Evolutionary conservation across 2,888 invertebrate species (phyloP), one percentile per base, ranked within the genome.

Genomic region (Drosophila ustulata): DNA sequence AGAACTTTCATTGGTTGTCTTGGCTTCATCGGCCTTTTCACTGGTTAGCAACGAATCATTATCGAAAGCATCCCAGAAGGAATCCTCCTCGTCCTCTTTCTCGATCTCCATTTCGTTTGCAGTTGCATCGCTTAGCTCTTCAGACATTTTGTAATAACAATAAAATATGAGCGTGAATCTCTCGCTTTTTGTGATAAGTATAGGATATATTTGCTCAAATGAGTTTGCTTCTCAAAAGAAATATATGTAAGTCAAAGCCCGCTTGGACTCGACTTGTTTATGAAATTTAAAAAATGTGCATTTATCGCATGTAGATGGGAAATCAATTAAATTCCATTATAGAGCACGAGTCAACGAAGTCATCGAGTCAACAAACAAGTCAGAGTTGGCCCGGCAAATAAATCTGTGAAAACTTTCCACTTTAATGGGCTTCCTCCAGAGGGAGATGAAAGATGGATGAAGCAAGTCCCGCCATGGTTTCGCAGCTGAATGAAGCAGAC

Each of bases 331-430:
- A 47, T 23, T 43, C 39, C 11, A 47, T 56, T 64, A 46, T 57
- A 23, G 37, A 46, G 25, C 53, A 47, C 26, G 28, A 59, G 26
- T 23, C 57, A 52, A 62, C 11, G 25, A n/a, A 55, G 28, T 55
- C 55, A 9, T 41, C 34, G 45, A 56, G 30, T 43, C 37, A 25
- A 13, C 37, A 26, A 13, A 18, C 18, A 18, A 28, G 37, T 25
- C 23, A 11, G 23, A 57, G 37, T 57, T 57, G 4, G 26, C 37
- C 45, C 25, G 56, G 66, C 74, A 82, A 82, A 88, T 85, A 88
- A 88, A 79, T 82, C 71, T 71, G 47, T 41, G 59, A 57, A 63
- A 71, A 74, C 64, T 75, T 63, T 43, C 13, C 58, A 71, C 51
- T 70, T 64, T 50, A 52, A 41, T 50, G 43, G 52, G 55, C 32